These are phyloP conservation scores for Aelia acuminata DNA, from an alignment of 2,888 invertebrate species.

Conservation along the genomic window DNA sequence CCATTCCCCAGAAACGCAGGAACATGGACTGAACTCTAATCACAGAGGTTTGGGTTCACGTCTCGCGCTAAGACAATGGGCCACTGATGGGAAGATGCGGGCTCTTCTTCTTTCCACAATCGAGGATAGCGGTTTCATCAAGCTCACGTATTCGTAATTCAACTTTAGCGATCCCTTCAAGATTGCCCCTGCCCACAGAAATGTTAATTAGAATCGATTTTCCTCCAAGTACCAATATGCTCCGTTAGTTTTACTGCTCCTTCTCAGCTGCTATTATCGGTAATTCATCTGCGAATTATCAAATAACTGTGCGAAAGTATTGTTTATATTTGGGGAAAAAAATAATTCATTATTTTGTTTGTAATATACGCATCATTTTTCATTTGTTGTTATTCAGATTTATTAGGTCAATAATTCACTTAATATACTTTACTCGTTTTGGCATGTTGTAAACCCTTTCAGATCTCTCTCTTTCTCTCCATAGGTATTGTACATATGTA, in stretches of 20 bases:
- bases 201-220: conserved; percentile 39
- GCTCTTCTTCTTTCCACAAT: conserved; percentile 41
- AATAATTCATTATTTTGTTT: too few species aligned
- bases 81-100: conserved; percentile 31
- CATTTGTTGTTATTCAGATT: neutral
- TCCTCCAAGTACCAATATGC: conserved; percentile 19
- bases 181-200: conserved; percentile 38
- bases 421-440: too few species aligned
- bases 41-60: neutral
- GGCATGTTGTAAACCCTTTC: too few species aligned
- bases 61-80: neutral
- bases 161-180: conserved; percentile 15
- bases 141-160: conserved; percentile 40
- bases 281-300: neutral
- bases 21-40: neutral
- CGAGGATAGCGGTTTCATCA: conserved; percentile 32
- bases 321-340: neutral
- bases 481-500: too few species aligned
- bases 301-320: neutral
- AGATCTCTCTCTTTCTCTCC: too few species aligned
- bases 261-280: neutral
- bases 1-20: neutral
- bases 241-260: conserved; percentile 33
- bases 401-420: too few species aligned
- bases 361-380: neutral